Percentiles rank a stretch among this genome's conserved stretches.
These are phyloP conservation scores for Homarus americanus DNA, from an alignment of 1,140 invertebrate species.

Conservation along the genomic window DNA sequence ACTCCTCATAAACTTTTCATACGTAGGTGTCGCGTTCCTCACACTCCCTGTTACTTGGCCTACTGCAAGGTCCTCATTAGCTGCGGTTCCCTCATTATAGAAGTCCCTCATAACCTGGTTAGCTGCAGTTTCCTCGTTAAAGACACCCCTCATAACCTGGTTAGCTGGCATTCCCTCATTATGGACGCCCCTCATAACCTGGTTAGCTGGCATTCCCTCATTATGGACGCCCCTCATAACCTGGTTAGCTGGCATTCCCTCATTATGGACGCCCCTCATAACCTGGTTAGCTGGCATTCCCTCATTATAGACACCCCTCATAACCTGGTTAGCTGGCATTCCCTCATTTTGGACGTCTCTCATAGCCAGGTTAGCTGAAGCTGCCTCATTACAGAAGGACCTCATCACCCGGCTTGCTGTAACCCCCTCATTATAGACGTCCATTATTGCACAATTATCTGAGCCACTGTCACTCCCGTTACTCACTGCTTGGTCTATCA, in stretches of 20 bases:
- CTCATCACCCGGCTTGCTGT: too few species aligned
- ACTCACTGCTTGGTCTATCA: neutral
- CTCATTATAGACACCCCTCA: neutral
- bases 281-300: neutral
- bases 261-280: neutral
- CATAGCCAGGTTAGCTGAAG: too few species aligned
- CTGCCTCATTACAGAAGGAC: neutral
- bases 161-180: too few species aligned
- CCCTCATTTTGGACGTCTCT: too few species aligned
- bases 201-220: neutral
- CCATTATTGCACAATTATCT: too few species aligned
- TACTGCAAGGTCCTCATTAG: neutral
- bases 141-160: neutral
- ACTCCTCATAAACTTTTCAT: too few species aligned
- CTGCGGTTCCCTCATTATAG: neutral
- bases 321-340: neutral
- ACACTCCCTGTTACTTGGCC: neutral
- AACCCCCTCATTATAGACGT: too few species aligned
- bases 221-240: neutral
- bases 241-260: neutral
- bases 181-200: neutral
- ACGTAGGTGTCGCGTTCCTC: neutral
- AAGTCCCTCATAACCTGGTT: neutral
- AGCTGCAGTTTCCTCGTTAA: neutral
- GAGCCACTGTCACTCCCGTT: too few species aligned